Conservation (phyloP, 2,888 invertebrate species). For the Alloplasta piceator region DNA sequence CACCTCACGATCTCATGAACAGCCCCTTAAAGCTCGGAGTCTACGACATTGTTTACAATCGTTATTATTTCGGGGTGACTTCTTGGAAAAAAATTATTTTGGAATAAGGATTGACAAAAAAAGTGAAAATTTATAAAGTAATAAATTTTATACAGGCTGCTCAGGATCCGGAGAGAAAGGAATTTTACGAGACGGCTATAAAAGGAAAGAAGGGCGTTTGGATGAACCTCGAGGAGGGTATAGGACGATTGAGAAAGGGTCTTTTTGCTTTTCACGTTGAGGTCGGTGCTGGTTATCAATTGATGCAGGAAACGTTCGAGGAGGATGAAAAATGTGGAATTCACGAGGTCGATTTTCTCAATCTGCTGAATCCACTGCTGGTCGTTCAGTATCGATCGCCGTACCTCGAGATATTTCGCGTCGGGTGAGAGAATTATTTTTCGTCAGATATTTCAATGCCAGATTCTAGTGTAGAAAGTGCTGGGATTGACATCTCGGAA, state of each 20-base stretch:
- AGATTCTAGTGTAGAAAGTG: too few relatives aligned
- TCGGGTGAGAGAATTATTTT: slow-evolving; percentile 69
- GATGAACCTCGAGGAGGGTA: slow-evolving; percentile 87
- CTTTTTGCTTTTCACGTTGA: slow-evolving; percentile 89
- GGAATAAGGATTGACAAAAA: not conserved
- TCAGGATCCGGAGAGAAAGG: slow-evolving; percentile 86
- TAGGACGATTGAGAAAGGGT: slow-evolving; percentile 85
- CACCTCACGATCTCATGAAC: slow-evolving; percentile 86
- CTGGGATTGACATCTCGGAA: too few relatives aligned
- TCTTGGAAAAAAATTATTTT: not conserved
- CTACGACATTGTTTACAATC: slow-evolving; percentile 88
- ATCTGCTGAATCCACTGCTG: slow-evolving; percentile 77
- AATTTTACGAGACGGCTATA: slow-evolving; percentile 87
- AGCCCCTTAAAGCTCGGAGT: slow-evolving; percentile 88
- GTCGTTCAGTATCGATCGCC: slow-evolving; percentile 78
- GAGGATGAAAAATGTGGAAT: slow-evolving; percentile 90
- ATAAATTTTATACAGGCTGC: slow-evolving; percentile 84
- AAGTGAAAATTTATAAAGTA: not conserved
- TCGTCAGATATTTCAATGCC: not conserved
- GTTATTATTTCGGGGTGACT: slow-evolving; percentile 87
- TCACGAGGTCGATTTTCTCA: slow-evolving; percentile 86
- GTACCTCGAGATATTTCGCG: slow-evolving; percentile 81
- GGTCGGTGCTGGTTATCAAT: slow-evolving; percentile 87
- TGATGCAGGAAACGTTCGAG: slow-evolving; percentile 87
- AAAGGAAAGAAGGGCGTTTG: slow-evolving; percentile 86